Percentiles rank a stretch among this genome's conserved stretches.
phyloP scores from a whole-genome alignment of 2,797 vertebrate species.

The Enteromius paludinosus region DNA sequence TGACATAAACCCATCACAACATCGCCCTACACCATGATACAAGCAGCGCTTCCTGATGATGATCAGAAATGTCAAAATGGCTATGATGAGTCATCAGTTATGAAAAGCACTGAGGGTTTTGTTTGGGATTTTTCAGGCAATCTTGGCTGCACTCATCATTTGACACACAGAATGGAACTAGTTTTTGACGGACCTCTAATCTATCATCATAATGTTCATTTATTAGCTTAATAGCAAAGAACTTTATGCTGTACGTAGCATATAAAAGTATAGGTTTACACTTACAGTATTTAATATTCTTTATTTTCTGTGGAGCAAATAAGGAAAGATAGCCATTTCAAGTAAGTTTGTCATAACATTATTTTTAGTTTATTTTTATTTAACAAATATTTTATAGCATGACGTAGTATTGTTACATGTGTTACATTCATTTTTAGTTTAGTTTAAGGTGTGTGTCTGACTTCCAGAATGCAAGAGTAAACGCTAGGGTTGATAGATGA shows the following conservation, averaged over 20 bases:
- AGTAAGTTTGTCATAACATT: neutral
- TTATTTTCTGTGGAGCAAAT: neutral
- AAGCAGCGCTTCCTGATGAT: neutral
- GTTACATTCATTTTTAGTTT: neutral
- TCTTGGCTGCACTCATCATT: neutral
- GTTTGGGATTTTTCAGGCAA: neutral
- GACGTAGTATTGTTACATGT: neutral
- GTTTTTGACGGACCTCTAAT: neutral
- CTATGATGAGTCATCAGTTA: constrained; percentile 12
- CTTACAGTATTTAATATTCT: too few species aligned
- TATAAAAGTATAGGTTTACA: neutral
- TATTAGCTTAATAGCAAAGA: neutral
- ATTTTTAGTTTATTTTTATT: too few species aligned
- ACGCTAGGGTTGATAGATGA: too few species aligned
- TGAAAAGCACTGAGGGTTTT: neutral
- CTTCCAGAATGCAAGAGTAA: constrained; percentile 23
- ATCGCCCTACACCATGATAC: neutral
- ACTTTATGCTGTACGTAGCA: neutral
- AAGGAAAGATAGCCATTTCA: neutral
- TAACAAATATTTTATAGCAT: too few species aligned
- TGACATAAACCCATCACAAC: constrained; percentile 21
- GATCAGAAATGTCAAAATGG: constrained; percentile 1
- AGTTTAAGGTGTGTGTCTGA: neutral
- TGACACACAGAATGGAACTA: neutral
- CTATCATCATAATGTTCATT: neutral